Conservation (phyloP, 2,797 vertebrate species). For the Gymnoscopelus braueri region DNA sequence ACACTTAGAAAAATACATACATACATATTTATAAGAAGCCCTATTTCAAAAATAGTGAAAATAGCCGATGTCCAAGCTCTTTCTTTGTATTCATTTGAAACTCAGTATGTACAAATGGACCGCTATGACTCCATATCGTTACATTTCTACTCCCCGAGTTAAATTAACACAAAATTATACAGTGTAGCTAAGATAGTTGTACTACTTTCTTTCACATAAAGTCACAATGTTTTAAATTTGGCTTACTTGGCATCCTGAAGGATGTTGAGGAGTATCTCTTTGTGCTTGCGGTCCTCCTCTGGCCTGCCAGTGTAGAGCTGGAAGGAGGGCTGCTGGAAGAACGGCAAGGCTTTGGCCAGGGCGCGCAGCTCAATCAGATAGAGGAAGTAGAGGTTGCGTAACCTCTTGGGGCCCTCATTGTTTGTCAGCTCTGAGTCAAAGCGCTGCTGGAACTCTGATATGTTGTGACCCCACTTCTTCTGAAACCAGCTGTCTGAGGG, state of each 20-base stretch:
- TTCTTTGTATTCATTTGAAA: too few relatives aligned
- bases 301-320: constrained; percentile 88
- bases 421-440: constrained; percentile 89
- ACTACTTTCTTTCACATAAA: too few relatives aligned
- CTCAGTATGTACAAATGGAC: too few relatives aligned
- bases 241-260: constrained; percentile 89
- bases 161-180: too few relatives aligned
- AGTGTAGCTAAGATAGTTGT: too few relatives aligned
- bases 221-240: too few relatives aligned
- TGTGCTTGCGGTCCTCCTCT: constrained; percentile 79
- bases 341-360: constrained; percentile 89
- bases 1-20: too few relatives aligned
- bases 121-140: too few relatives aligned
- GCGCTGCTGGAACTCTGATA: constrained; percentile 89
- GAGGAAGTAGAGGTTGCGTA: constrained; percentile 94
- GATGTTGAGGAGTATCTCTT: constrained; percentile 84
- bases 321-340: constrained; percentile 86
- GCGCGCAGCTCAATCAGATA: constrained; percentile 94
- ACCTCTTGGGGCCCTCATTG: constrained; percentile 91
- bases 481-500: constrained; percentile 88
- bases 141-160: too few relatives aligned
- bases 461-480: constrained; percentile 91
- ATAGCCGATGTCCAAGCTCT: too few relatives aligned
- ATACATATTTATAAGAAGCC: too few relatives aligned
- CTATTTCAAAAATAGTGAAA: too few relatives aligned